Evolutionary conservation across 2,888 invertebrate species (phyloP).

Genomic region (Calameuta idolon): DNA sequence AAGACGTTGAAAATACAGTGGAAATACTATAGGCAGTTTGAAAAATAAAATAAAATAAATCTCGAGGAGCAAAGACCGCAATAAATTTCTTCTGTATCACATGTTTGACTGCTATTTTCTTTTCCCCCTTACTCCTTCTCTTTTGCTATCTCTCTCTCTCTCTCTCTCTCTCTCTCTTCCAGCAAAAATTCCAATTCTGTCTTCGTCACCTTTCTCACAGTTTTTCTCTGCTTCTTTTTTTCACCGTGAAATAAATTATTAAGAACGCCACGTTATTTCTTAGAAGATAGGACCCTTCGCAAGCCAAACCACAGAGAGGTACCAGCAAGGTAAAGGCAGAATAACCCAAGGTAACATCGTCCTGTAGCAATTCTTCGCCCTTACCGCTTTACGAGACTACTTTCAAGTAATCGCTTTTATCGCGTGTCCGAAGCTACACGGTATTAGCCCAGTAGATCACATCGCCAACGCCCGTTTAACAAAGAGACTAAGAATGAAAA

Average conservation of each 20-base stretch:
- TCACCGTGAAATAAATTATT: conserved; percentile 32
- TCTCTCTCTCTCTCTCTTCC: background rate
- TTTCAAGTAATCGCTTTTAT: conserved; percentile 39
- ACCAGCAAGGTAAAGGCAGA: background rate
- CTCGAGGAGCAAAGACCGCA: background rate
- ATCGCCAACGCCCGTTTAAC: conserved; percentile 10
- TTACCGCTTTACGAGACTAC: conserved; percentile 31
- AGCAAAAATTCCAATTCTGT: background rate
- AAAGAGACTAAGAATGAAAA: conserved; percentile 31
- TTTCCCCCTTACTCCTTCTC: background rate
- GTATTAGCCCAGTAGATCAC: conserved; percentile 39
- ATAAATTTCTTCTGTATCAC: background rate
- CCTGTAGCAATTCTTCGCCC: conserved; percentile 1
- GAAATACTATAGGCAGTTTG: background rate
- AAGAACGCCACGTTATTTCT: conserved; percentile 33
- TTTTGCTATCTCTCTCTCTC: no score
- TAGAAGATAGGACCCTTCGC: conserved; percentile 11
- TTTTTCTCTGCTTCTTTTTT: background rate
- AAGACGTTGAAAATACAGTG: background rate
- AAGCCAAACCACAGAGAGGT: background rate
- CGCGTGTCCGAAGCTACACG: conserved; percentile 31
- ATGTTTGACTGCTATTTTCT: no score
- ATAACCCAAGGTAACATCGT: background rate
- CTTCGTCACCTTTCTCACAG: background rate
- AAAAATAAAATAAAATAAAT: background rate